These are phyloP conservation scores for Ferrisia virgata DNA, from an alignment of 2,888 invertebrate genomes.

Conservation along the genomic window DNA sequence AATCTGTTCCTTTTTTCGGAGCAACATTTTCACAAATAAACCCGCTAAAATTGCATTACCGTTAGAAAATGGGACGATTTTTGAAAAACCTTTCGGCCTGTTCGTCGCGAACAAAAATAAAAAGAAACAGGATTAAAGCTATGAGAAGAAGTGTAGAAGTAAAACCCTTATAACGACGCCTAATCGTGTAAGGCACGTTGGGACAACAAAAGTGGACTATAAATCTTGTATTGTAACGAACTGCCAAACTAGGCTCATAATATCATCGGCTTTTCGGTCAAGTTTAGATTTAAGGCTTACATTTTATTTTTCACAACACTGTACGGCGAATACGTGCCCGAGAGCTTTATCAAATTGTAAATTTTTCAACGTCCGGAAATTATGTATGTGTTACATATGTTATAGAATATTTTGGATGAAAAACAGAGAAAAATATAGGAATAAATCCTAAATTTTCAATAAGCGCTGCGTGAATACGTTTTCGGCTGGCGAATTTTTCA, in stretches of 20 bases:
- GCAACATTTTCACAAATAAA: neutral
- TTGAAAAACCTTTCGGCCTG: neutral
- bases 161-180: constrained; percentile 27
- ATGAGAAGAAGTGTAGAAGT: neutral
- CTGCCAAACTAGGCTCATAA: constrained; percentile 29
- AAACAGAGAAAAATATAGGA: too few species aligned
- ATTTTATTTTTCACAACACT: neutral
- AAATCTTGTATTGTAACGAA: constrained; percentile 32
- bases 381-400: neutral
- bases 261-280: constrained; percentile 19
- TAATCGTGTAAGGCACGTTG: constrained; percentile 27
- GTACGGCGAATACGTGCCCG: neutral
- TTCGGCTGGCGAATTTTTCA: neutral
- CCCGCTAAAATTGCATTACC: constrained; percentile 16
- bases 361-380: constrained; percentile 4
- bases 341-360: constrained; percentile 5
- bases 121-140: constrained; percentile 21
- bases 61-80: neutral
- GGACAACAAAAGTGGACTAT: constrained; percentile 21
- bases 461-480: neutral
- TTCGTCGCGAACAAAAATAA: constrained; percentile 11
- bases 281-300: constrained; percentile 17
- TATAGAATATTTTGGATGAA: neutral
- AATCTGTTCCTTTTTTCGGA: neutral
- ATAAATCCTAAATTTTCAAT: neutral